phyloP scores from a whole-genome alignment of 1,140 invertebrate genomes.

The Platyscapa corneri region DNA sequence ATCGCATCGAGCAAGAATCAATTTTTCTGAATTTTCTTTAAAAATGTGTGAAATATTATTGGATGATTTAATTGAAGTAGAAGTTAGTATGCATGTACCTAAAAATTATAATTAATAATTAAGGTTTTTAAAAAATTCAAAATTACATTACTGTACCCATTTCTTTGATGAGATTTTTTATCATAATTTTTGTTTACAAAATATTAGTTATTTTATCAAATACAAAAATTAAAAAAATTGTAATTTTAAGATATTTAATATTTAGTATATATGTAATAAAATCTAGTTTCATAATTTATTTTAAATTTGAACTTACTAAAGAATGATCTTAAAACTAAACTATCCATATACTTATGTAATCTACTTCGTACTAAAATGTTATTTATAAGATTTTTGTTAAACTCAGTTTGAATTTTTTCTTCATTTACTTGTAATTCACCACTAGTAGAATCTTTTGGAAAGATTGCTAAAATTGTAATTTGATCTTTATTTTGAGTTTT shows the following conservation, averaged over 20 bases:
- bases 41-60: conserved; percentile 63
- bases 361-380: conserved; percentile 65
- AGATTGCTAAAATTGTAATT: conserved; percentile 59
- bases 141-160: conserved; percentile 6
- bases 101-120: conserved; percentile 35
- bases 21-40: conserved; percentile 59
- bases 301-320: conserved; percentile 64
- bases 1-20: conserved; percentile 68
- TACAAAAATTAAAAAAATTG: too few species aligned
- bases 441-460: conserved; percentile 63
- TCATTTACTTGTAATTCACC: conserved; percentile 63
- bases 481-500: conserved; percentile 54
- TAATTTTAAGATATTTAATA: too few species aligned
- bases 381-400: conserved; percentile 63
- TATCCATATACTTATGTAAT: conserved; percentile 68
- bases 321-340: conserved; percentile 60
- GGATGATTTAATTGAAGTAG: conserved; percentile 60
- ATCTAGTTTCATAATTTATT: too few species aligned
- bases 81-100: conserved; percentile 68
- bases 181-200: background rate
- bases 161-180: conserved; percentile 14
- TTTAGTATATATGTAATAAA: too few species aligned
- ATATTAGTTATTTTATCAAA: too few species aligned
- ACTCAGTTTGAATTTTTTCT: conserved; percentile 60
- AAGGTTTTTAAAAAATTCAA: too few species aligned